A percentile compares a stretch with the other conserved stretches of the same genome.
phyloP scores from a whole-genome alignment of 2,888 invertebrate genomes.

The Vanessa cardui region DNA sequence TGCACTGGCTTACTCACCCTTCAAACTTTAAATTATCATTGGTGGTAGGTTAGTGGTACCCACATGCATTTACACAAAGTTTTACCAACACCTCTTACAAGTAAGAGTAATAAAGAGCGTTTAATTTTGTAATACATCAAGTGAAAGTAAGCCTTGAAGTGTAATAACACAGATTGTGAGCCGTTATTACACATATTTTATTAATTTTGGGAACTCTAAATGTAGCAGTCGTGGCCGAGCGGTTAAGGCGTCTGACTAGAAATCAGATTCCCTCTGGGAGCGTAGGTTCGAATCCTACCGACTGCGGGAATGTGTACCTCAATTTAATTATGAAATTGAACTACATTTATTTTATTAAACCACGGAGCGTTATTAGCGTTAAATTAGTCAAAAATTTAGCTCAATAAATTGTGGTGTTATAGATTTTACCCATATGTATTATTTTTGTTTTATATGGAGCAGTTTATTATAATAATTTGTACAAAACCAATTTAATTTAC shows the following conservation, averaged over 20 bases:
- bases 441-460: background rate
- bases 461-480: background rate
- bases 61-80: no score
- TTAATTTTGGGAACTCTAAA: background rate
- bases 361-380: background rate
- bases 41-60: no score
- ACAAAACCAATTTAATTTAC: no score
- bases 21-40: no score
- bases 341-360: no score
- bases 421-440: background rate
- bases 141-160: no score
- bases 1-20: no score
- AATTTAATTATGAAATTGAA: no score
- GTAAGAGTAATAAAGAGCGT: no score
- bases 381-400: background rate
- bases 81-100: no score
- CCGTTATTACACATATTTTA: background rate
- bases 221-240: conserved; percentile 91
- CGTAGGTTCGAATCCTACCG: conserved; percentile 95
- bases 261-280: conserved; percentile 95
- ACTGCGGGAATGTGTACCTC: conserved; percentile 19
- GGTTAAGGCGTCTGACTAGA: conserved; percentile 95
- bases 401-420: background rate
- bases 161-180: no score
- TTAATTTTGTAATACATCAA: no score